Evolutionary conservation across 2,113 vertebrate species (phyloP).

Genomic region (Boleophthalmus pectinirostris): DNA sequence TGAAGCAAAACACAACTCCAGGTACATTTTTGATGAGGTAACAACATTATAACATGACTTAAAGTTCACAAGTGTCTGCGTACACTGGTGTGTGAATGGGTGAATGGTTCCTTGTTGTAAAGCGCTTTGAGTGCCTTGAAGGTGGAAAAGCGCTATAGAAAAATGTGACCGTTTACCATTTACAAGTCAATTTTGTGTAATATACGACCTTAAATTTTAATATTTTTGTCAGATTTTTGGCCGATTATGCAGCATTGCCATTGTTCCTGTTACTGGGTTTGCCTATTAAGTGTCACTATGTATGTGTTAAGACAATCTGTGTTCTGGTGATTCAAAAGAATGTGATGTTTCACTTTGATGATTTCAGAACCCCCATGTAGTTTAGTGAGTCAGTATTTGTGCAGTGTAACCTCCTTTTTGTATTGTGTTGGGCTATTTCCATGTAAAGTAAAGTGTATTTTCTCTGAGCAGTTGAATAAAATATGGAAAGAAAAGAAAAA

Average conservation of each 20-base stretch:
- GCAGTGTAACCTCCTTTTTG: conserved; percentile 40
- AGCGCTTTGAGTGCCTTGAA: no score
- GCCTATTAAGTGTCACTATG: neutral
- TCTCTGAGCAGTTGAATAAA: conserved; percentile 71
- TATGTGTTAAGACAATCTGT: conserved; percentile 34
- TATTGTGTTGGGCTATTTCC: conserved; percentile 58
- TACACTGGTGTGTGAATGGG: no score
- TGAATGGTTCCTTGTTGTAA: no score
- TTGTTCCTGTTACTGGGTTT: neutral
- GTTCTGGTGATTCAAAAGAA: conserved; percentile 41
- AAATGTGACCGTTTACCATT: no score
- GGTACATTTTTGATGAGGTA: no score
- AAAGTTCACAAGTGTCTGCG: no score
- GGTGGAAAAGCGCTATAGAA: no score
- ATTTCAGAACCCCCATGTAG: conserved; percentile 10
- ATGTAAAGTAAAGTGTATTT: conserved; percentile 62
- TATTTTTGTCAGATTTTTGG: no score
- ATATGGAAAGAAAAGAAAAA: conserved; percentile 10
- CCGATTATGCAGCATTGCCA: neutral
- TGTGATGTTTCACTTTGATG: conserved; percentile 26
- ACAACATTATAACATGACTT: no score
- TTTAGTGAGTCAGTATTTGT: conserved; percentile 37
- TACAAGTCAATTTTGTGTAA: no score
- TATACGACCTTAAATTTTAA: no score
- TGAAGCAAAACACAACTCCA: no score